phyloP scores from a whole-genome alignment of 2,113 vertebrate species.

The Halichoerus grypus region DNA sequence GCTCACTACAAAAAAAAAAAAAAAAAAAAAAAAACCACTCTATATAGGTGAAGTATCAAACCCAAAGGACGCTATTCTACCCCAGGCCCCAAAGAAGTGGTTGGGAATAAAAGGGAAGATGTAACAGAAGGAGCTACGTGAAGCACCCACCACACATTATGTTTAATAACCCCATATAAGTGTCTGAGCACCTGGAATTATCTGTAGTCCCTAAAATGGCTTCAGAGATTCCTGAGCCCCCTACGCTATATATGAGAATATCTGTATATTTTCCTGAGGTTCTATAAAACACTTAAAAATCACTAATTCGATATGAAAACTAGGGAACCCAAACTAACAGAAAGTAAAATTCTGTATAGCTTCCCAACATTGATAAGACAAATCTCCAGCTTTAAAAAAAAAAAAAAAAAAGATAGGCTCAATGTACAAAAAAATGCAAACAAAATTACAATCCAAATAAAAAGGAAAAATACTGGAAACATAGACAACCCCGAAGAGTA shows the following conservation, averaged over 20 bases:
- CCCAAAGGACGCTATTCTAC: not conserved
- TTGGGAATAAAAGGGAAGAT: not conserved
- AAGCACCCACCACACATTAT: not conserved
- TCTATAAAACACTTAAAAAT: not conserved
- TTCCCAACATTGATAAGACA: not conserved
- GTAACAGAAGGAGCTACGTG: not conserved
- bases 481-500: not conserved
- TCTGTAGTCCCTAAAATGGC: not conserved
- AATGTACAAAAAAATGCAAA: not conserved
- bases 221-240: not conserved
- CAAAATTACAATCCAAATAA: not conserved
- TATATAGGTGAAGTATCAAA: not conserved
- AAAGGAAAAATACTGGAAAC: slow-evolving; percentile 19
- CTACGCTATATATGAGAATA: not conserved
- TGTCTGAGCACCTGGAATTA: not conserved
- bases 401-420: not conserved
- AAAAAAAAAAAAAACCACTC: not conserved
- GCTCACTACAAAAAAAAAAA: no score
- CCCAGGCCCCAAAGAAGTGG: not conserved
- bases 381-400: not conserved
- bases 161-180: not conserved
- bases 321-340: not conserved
- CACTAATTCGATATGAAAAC: not conserved
- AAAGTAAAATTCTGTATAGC: not conserved
- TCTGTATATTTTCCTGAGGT: not conserved